These are phyloP conservation scores for Sycophila texana DNA, from an alignment of 2,888 invertebrate species.

Conservation along the genomic window DNA sequence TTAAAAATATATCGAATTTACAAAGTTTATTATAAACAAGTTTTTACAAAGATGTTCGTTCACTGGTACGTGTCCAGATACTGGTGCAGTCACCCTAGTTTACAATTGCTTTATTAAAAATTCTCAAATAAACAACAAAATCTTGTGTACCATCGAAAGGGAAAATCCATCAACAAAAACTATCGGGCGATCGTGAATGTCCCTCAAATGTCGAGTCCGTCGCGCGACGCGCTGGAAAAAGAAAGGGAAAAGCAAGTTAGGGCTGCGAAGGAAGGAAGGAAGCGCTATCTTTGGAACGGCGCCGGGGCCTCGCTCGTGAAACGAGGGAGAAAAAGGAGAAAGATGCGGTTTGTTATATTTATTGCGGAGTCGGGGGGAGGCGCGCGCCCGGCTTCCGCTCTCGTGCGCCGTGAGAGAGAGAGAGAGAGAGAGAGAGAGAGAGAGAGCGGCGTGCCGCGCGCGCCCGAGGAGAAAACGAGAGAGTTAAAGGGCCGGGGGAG, in stretches of 20 bases:
- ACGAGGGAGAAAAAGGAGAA: constrained; percentile 56
- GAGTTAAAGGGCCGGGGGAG: constrained; percentile 40
- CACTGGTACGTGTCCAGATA: no score
- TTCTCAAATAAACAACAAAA: not conserved
- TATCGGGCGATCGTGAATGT: not conserved
- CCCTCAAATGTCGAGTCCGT: constrained; percentile 57
- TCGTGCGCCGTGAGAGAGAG: constrained; percentile 19
- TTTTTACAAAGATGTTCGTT: no score
- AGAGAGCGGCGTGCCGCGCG: constrained; percentile 38
- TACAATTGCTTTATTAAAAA: no score
- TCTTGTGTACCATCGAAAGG: constrained; percentile 25
- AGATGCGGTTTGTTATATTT: constrained; percentile 17
- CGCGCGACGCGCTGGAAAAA: constrained; percentile 61
- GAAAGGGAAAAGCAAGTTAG: constrained; percentile 38
- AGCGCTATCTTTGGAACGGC: constrained; percentile 70
- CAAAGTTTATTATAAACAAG: no score
- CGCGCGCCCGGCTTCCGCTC: constrained; percentile 20
- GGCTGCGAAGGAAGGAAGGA: constrained; percentile 66
- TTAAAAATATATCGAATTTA: no score
- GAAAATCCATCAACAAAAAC: constrained; percentile 52
- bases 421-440: constrained; percentile 17
- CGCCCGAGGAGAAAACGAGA: constrained; percentile 52
- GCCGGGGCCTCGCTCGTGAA: constrained; percentile 18
- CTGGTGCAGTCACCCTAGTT: no score
- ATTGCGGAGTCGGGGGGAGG: not conserved